Evolutionary conservation across 2,113 vertebrate genomes (phyloP).

Genomic region (Paratilapia polleni): DNA sequence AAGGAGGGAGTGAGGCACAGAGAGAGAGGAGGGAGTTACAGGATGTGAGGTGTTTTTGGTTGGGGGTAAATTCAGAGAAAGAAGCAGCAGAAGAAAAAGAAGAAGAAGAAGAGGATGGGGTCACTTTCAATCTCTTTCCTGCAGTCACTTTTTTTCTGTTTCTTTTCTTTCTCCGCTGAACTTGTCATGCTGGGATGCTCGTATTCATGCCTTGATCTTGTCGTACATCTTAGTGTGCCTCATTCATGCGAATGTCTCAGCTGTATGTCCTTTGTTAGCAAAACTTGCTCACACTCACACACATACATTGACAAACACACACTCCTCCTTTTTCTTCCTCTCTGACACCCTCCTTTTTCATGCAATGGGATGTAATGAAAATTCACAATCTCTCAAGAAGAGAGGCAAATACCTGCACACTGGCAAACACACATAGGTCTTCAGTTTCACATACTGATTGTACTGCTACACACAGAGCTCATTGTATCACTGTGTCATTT

Average conservation of each 20-base stretch:
- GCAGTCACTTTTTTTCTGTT: background rate
- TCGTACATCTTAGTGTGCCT: conserved; percentile 47
- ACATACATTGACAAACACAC: background rate
- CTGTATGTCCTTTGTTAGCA: conserved; percentile 58
- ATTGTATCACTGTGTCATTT: background rate
- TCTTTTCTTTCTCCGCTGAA: conserved; percentile 51
- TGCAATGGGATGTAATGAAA: conserved; percentile 18
- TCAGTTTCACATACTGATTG: conserved; percentile 19
- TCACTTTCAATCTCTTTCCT: conserved; percentile 34
- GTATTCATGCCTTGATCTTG: conserved; percentile 59
- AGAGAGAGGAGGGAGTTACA: conserved; percentile 23
- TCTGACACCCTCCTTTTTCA: background rate
- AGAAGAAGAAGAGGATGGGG: conserved; percentile 10
- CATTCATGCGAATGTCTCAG: conserved; percentile 61
- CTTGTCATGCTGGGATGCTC: conserved; percentile 32
- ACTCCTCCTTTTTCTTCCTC: background rate
- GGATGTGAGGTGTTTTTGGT: conserved; percentile 41
- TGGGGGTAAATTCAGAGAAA: conserved; percentile 20
- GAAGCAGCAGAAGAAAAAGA: conserved; percentile 10
- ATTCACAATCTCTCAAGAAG: conserved; percentile 23
- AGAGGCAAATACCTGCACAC: conserved; percentile 25
- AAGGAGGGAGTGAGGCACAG: conserved; percentile 51
- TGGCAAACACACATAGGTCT: background rate
- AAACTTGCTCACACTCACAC: conserved; percentile 25
- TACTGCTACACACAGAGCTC: background rate